Base-by-base conservation (phyloP, 2,888 invertebrate species). In the Yponomeuta plumbellus region DNA sequence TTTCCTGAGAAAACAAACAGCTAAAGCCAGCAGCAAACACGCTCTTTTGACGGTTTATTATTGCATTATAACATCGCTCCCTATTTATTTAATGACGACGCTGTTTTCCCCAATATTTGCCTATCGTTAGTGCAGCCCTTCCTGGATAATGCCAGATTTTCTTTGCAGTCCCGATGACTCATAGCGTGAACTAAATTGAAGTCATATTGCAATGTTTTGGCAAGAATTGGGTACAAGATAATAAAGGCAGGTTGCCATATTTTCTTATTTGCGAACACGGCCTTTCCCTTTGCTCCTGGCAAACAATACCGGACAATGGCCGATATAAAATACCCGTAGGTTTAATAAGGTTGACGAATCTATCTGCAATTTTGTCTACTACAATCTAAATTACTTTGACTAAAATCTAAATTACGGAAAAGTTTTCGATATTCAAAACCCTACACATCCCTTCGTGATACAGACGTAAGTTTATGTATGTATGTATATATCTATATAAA, bases 71-170 rank as follows among this genome's bases (percentile, higher is more conserved):
- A 75, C 74, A 72, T 75, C 26, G 61, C 69, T 72, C 81, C 78
- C 75, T 76, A 74, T 80, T 82, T 82, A 76, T 80, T 74, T 75
- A 80, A 79, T 77, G 78, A 78, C 69, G 73, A 70, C 79, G 75
- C 77, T 77, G 77, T 77, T 75, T 59, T 65, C 65, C 61, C 80
- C 85, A 86, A 87, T 81, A 81, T 88, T 86, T 85, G 81, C 72
- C 71, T 75, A 75, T 86, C 81, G 83, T 85, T 86, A 84, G 77
- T 76, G 39, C 65, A 17, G 44, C 59, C 65, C 22, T 44, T 22
- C 10, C 21, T 8, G 21, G 21, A 63, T n/a, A 17, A 21, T 11
- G 22, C 22, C 11, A 20, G 5, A 17, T 62, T 62, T 62, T 39
- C 21, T 44, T 44, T 63, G 22, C 22, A 22, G 59, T 22, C 23